These are phyloP conservation scores for Eurytoma adleriae DNA, from an alignment of 2,888 invertebrate species.

Conservation along the genomic window DNA sequence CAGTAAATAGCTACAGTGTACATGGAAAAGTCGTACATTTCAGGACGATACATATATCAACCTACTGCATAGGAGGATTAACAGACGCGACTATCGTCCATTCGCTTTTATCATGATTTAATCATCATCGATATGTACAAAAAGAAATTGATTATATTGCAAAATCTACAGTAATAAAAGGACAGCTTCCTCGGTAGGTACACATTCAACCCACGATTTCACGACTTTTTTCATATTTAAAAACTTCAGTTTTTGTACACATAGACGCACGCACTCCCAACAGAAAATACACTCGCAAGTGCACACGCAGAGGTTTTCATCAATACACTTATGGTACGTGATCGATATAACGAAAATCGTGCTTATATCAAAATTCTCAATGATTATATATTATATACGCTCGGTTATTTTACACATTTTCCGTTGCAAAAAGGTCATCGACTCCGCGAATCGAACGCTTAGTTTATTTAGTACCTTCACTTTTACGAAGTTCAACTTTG, in stretches of 20 bases:
- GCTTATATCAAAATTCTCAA: background rate
- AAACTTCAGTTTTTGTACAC: background rate
- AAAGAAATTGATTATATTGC: slow-evolving; percentile 15
- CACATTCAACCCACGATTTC: background rate
- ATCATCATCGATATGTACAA: slow-evolving; percentile 35
- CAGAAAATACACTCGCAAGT: slow-evolving; percentile 7
- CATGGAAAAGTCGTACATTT: too few species aligned
- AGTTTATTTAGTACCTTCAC: background rate
- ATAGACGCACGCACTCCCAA: background rate
- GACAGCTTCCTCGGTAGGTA: background rate
- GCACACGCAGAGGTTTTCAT: slow-evolving; percentile 4
- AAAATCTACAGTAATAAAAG: slow-evolving; percentile 4
- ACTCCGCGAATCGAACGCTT: slow-evolving; percentile 22
- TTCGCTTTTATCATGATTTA: background rate
- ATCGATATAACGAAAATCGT: slow-evolving; percentile 15
- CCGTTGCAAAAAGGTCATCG: background rate
- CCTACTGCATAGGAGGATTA: background rate
- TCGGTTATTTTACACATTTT: slow-evolving; percentile 13
- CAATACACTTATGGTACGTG: slow-evolving; percentile 11
- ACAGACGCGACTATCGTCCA: slow-evolving; percentile 22
- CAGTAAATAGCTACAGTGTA: slow-evolving; percentile 2
- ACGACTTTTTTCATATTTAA: slow-evolving; percentile 2
- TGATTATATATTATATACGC: background rate
- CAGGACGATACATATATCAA: too few species aligned
- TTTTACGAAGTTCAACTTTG: background rate